These are phyloP conservation scores for Myanophis thanlyinensis DNA, from an alignment of 2,113 vertebrate species.

Conservation along the genomic window DNA sequence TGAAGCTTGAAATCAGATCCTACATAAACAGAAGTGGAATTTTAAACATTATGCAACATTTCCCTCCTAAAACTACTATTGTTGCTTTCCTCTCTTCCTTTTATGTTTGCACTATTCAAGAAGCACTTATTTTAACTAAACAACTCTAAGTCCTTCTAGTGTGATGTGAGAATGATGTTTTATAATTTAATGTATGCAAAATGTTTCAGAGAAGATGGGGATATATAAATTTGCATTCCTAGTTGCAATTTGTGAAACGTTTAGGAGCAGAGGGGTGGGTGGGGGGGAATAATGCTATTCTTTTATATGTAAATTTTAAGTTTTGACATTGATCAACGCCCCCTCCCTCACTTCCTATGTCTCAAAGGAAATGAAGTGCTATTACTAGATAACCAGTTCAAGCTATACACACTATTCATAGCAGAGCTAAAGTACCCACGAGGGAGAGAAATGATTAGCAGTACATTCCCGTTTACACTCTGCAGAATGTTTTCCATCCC, in stretches of 20 bases:
- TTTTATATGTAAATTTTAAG: slow-evolving; percentile 25
- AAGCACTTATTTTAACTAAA: background rate
- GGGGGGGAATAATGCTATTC: background rate
- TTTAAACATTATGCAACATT: background rate
- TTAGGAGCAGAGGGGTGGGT: background rate
- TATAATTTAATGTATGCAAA: background rate
- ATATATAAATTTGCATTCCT: background rate
- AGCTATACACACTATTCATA: slow-evolving; percentile 31
- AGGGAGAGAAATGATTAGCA: slow-evolving; percentile 47
- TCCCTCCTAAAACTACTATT: background rate
- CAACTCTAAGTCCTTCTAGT: background rate
- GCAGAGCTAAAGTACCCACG: slow-evolving; percentile 39
- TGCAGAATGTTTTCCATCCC: slow-evolving; percentile 31
- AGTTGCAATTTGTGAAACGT: background rate
- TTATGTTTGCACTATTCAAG: background rate
- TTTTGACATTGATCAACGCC: slow-evolving; percentile 31
- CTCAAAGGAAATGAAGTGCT: slow-evolving; percentile 40
- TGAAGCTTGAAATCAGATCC: background rate
- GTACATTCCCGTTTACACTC: slow-evolving; percentile 44
- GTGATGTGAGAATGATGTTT: background rate
- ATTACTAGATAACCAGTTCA: slow-evolving; percentile 52
- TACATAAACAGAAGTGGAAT: background rate
- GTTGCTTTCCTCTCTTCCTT: background rate
- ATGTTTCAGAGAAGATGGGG: background rate
- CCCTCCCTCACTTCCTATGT: background rate